Evolutionary conservation across 2,113 vertebrate species (phyloP).

Genomic region (Clupea harengus): DNA sequence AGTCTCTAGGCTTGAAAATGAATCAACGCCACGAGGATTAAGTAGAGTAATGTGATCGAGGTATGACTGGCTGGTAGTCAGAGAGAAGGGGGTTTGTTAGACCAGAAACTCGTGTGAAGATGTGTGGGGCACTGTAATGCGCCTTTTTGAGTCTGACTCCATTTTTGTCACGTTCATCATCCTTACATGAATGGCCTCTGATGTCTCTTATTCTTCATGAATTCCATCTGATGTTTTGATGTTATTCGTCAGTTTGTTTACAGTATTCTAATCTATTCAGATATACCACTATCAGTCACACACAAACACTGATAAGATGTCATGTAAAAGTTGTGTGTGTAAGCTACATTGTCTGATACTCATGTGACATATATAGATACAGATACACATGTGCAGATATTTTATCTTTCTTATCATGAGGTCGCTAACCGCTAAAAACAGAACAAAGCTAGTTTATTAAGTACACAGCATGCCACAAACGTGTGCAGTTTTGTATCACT

Average conservation of each 20-base stretch:
- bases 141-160: background rate
- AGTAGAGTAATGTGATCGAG: background rate
- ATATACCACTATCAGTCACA: background rate
- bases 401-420: background rate
- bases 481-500: background rate
- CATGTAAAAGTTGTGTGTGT: background rate
- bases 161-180: background rate
- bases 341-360: background rate
- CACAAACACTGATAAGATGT: background rate
- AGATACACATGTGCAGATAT: background rate
- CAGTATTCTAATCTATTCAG: background rate
- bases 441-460: background rate
- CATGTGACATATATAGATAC: background rate
- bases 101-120: background rate
- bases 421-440: background rate
- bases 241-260: background rate
- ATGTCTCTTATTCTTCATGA: background rate
- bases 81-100: background rate
- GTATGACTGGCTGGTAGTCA: background rate
- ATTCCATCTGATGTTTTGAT: background rate
- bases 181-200: background rate
- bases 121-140: background rate
- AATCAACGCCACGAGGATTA: background rate
- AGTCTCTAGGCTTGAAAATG: background rate
- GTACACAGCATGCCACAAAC: background rate